Base-by-base conservation (phyloP, 2,113 vertebrate species). In the Aegotheles bennettii region DNA sequence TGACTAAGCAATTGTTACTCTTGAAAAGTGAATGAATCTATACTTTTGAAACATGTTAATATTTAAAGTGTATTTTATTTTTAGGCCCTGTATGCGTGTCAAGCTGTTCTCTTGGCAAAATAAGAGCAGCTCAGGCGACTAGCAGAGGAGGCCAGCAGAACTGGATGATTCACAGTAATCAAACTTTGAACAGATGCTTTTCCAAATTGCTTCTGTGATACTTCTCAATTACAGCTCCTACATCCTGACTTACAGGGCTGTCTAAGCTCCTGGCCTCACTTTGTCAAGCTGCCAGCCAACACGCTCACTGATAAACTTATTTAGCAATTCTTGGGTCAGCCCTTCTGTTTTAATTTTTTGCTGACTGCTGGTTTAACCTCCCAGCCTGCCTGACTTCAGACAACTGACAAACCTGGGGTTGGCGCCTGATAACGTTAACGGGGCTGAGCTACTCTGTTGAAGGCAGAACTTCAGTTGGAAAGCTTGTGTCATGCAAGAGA, bases 201-300 rank as follows among this genome's bases (percentile, higher is more conserved):
- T 89, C 76, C 93, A 77, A 89, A 89, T 24, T 78, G 80, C 47
- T 95, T 78, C 90, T 81, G 94, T 65, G 79, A 92, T 84, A 79
- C 31, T 94, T 96, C 85, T 79, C 93, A 71, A 76, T 69, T 94
- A 89, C 89, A 95, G 84, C 77, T 91, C 82, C 86, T 80, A 86
- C n/a, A 79, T 90, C 79, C 89, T 53, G 48, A 85, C 57, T 93
- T 65, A 73, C 47, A 80, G 90, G 50, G 53, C 69, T 89, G 77
- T 71, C 76, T 81, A 35, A 93, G 78, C 87, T 93, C 81, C 79
- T 84, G 67, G 48, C 60, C 96, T 92, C 85, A 28, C 87, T 71
- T 2, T 68, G 94, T 90, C 16, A 17, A 92, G 74, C 69, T 93
- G 85, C 79, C 89, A 94, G 75, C 36, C 86, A 84, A 85, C 83